Base-by-base conservation (phyloP, 2,888 invertebrate species). In the Timandra comae region DNA sequence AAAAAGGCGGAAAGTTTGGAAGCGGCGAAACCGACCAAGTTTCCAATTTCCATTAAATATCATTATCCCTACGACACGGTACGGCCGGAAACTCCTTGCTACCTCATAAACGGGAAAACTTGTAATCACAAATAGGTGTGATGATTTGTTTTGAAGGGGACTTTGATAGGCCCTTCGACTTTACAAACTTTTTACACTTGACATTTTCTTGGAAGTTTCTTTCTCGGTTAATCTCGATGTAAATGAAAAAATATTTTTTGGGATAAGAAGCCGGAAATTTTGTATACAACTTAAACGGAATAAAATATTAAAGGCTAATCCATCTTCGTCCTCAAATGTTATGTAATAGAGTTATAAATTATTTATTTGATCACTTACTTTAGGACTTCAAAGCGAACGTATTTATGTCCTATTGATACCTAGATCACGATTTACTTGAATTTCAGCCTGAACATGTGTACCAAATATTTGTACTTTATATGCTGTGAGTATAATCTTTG, bases 21-120 rank as follows among this genome's bases (percentile, higher is more conserved):
- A 41, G 39, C 43, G 37, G 35, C 41, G 46, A 54, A 45, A 52
- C 52, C 49, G 44, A 38, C 46, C 31, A 49, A 46, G 42, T 47
- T 46, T 37, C 38, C 43, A 35, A 43, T 53, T 56, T 50, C 60
- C 54, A 58, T 62, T 60, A 56, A 54, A 56, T 50, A 46, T 52
- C 47, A 56, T 58, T 57, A 57, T 59, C 43, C 47, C 44, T 35
- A 43, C 47, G 48, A 37, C 49, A 43, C 43, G 34, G 30, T 31
- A 35, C 3, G 22, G 22, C 7, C 25, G 29, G 30, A 30, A 32
- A 11, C 19, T 16, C 11, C 21, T 19, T 9, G 34, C 33, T 28
- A 29, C 28, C 32, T 31, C 39, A 37, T 45, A 43, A 47, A 43
- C 43, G 39, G 32, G 36, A 30, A 41, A 47, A 48, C 37, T 45